Base-by-base conservation (phyloP, 1,140 invertebrate species). In the Drosophila sproati region DNA sequence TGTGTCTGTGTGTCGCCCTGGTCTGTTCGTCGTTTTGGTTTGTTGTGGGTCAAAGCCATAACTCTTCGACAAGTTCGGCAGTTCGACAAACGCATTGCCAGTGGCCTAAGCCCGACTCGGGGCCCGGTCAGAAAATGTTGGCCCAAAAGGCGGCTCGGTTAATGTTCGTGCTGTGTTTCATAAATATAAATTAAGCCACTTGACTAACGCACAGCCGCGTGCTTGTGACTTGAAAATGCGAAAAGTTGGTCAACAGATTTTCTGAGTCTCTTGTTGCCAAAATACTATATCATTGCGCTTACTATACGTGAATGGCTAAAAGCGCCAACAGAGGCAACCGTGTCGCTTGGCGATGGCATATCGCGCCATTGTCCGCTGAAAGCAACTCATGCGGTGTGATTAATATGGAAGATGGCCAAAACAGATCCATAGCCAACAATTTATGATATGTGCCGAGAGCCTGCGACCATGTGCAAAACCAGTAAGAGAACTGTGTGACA, bases 171-270 rank as follows among this genome's bases (percentile, higher is more conserved):
- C 73, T 66, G 73, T 73, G 83, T 83, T 87, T 82, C 83, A 85
- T 76, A 88, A 88, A 88, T 89, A 88, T 88, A 88, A 88, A 88
- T 88, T 83, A 88, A 89, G 80, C 71, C 83, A 89, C 85, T 80
- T 73, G 77, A 70, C 80, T 89, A 88, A 85, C 83, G 78, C 83
- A 83, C 78, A 73, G 52, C 51, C 77, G 64, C 68, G 68, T 73
- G 50, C 48, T 66, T 57, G 52, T 51, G 43, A 52, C 66, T 60
- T 31, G 29, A 48, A 87, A 73, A 82, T 77, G 59, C 64, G 55
- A 70, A 82, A 82, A 78, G 54, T 82, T 82, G 83, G 63, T 73
- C 76, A 87, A 68, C 75, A 63, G 60, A 61, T 64, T 75, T 67
- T 47, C 64, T 62, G 54, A 54, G 59, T 64, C 57, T 43, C 20